Conservation (phyloP, 2,797 vertebrate species). For the Gouania willdenowi region DNA sequence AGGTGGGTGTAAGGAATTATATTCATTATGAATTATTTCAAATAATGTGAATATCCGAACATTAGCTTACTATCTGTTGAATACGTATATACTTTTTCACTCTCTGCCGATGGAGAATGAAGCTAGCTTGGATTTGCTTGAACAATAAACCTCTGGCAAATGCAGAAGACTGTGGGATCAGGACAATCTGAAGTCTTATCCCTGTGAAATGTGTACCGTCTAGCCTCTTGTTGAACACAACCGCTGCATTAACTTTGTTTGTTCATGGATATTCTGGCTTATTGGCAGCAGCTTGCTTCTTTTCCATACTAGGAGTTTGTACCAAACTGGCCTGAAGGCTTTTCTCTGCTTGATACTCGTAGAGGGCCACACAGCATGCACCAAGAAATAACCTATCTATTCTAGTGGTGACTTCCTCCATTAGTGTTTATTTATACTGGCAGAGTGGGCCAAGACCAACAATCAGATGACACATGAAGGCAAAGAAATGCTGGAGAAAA, state of each 20-base stretch:
- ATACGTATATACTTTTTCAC: too few species aligned
- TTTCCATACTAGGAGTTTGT: constrained; percentile 25
- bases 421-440: constrained; percentile 73
- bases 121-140: too few species aligned
- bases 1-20: too few species aligned
- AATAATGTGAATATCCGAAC: too few species aligned
- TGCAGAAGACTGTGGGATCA: too few species aligned
- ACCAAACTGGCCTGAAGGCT: constrained; percentile 31
- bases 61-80: too few species aligned
- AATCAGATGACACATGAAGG: constrained; percentile 56
- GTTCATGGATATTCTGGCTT: constrained; percentile 21
- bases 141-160: too few species aligned
- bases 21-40: too few species aligned
- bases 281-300: constrained; percentile 43
- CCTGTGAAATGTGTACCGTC: constrained; percentile 65
- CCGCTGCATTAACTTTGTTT: constrained; percentile 29
- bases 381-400: constrained; percentile 63
- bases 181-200: constrained; percentile 49
- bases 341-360: constrained; percentile 50
- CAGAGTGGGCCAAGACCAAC: constrained; percentile 71
- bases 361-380: constrained; percentile 71
- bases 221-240: constrained; percentile 33
- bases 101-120: too few species aligned
- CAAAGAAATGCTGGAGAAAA: constrained; percentile 51
- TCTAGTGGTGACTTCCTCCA: constrained; percentile 74